Conservation (phyloP, 2,113 vertebrate species). For the Hirundichthys speculiger region DNA sequence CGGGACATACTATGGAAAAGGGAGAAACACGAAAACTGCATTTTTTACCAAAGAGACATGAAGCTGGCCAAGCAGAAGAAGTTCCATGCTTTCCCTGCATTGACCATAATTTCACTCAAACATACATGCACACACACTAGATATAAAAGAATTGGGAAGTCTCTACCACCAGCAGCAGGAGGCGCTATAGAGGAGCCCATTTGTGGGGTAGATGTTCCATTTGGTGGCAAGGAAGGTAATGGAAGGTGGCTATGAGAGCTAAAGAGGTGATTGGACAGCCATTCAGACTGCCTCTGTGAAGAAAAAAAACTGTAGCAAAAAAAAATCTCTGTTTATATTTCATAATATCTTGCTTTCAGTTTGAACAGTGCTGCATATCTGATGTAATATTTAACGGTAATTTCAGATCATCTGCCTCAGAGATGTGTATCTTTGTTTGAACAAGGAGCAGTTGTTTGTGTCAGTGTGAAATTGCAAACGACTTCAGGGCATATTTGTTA, state of each 20-base stretch:
- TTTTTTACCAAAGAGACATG: too few relatives aligned
- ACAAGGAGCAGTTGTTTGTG: constrained; percentile 77
- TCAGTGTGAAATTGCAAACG: constrained; percentile 75
- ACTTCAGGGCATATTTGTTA: constrained; percentile 80
- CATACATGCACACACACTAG: background rate
- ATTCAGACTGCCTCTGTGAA: constrained; percentile 18
- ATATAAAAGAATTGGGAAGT: background rate
- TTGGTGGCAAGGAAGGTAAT: constrained; percentile 1
- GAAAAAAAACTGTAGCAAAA: constrained; percentile 16
- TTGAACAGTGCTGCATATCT: constrained; percentile 47
- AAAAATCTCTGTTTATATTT: constrained; percentile 4
- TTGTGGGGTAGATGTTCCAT: constrained; percentile 20
- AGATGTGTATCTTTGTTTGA: constrained; percentile 76
- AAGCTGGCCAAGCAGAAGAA: too few relatives aligned
- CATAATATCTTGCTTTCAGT: constrained; percentile 37
- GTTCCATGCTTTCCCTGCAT: too few relatives aligned
- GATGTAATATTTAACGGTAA: constrained; percentile 72
- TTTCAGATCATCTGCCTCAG: constrained; percentile 59
- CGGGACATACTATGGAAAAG: too few relatives aligned
- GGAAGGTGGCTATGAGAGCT: background rate
- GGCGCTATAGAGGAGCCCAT: constrained; percentile 51
- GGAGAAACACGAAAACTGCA: too few relatives aligned
- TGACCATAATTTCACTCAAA: too few relatives aligned
- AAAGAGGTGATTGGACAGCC: background rate
- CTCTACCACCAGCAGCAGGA: constrained; percentile 54